Conservation (phyloP, 2,113 vertebrate species). For the Raja brachyura region DNA sequence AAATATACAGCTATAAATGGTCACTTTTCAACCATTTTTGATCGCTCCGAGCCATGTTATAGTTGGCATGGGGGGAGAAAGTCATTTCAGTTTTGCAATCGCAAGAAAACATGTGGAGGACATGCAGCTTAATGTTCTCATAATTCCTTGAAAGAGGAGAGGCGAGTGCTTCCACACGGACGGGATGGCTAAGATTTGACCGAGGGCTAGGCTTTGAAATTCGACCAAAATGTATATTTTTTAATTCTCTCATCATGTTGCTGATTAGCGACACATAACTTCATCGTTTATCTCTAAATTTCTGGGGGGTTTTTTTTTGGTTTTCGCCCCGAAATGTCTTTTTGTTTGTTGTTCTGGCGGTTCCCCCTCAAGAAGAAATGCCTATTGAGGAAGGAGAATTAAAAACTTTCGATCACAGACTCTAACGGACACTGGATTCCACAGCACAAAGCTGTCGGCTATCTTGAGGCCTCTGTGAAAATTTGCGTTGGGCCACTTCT, state of each 20-base stretch:
- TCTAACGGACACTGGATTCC: too few relatives aligned
- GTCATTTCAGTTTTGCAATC: neutral
- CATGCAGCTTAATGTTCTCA: neutral
- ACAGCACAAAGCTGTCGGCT: neutral
- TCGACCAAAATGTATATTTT: too few relatives aligned
- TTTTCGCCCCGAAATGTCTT: too few relatives aligned
- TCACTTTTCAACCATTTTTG: neutral
- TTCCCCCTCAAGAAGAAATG: neutral
- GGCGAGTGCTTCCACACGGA: neutral
- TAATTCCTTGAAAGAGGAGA: neutral
- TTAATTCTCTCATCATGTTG: neutral
- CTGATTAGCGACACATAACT: neutral
- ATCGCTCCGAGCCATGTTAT: neutral
- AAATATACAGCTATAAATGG: neutral
- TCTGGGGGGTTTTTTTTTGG: too few relatives aligned
- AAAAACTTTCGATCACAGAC: neutral
- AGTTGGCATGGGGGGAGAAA: neutral
- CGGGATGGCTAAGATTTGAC: neutral
- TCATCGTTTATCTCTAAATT: neutral
- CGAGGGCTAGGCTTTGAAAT: neutral
- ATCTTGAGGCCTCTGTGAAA: neutral
- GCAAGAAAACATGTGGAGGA: neutral
- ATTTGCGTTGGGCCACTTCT: neutral
- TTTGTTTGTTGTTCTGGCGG: neutral
- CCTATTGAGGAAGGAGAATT: neutral